Evolutionary conservation across 2,797 vertebrate genomes (phyloP).

Genomic region (Sebastes jordani): DNA sequence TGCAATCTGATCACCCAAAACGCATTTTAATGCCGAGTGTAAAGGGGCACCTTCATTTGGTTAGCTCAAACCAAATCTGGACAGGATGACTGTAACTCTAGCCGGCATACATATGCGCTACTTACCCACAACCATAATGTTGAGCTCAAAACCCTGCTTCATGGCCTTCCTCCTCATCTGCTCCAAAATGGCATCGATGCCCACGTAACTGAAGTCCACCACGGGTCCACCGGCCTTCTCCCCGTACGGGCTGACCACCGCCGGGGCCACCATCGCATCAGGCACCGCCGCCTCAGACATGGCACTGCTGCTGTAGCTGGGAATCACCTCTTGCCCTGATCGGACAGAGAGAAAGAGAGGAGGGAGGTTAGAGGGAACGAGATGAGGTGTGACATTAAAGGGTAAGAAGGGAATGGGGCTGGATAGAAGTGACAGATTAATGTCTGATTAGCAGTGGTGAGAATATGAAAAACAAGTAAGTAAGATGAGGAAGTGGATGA

Average conservation of each 20-base stretch:
- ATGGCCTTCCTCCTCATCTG: constrained; percentile 99
- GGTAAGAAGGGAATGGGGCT: not conserved
- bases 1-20: no score
- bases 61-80: not conserved
- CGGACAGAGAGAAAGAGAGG: not conserved
- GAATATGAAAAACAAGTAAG: not conserved
- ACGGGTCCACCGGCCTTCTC: constrained; percentile 77
- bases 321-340: constrained; percentile 78
- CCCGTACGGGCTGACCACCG: constrained; percentile 71
- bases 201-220: constrained; percentile 94
- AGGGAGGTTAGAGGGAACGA: not conserved
- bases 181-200: constrained; percentile 96
- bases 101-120: not conserved
- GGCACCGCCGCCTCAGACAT: constrained; percentile 87
- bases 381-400: not conserved
- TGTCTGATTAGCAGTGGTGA: not conserved
- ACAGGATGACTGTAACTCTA: not conserved
- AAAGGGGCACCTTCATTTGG: no score
- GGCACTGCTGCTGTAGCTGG: constrained; percentile 79
- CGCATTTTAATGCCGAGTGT: no score
- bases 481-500: not conserved
- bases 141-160: constrained; percentile 98
- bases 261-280: constrained; percentile 74
- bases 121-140: constrained; percentile 99
- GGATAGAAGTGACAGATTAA: not conserved